Conservation (phyloP, 2,113 vertebrate species). For the Sialia sialis region DNA sequence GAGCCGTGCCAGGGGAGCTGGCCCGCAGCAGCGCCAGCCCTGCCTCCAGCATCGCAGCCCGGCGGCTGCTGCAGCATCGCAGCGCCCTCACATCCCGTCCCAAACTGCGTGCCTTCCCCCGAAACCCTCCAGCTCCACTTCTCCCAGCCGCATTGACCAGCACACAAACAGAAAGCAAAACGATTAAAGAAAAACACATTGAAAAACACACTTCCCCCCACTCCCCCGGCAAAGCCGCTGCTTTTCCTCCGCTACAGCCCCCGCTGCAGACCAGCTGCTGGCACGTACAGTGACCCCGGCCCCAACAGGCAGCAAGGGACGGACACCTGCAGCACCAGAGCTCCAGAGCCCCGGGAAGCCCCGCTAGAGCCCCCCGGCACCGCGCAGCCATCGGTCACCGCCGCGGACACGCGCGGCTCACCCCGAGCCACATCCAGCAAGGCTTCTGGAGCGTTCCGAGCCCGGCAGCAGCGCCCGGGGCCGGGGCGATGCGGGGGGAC, state of each 20-base stretch:
- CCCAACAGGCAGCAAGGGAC: background rate
- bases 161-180: background rate
- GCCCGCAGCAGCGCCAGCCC: background rate
- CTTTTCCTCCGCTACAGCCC: background rate
- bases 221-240: background rate
- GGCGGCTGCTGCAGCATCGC: background rate
- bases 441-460: background rate
- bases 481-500: background rate
- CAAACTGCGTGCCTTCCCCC: rapidly evolving
- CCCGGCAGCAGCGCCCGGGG: background rate
- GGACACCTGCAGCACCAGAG: background rate
- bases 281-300: background rate
- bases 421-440: rapidly evolving
- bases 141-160: rapidly evolving
- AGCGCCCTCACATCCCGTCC: background rate
- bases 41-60: background rate
- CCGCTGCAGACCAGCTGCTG: rapidly evolving
- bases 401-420: background rate
- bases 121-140: background rate
- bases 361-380: background rate
- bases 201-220: background rate
- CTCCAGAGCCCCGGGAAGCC: background rate
- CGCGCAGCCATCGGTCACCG: background rate
- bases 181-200: rapidly evolving
- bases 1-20: background rate